These are phyloP conservation scores for Ceyx cyanopectus DNA, from an alignment of 2,113 vertebrate genomes.

Conservation along the genomic window DNA sequence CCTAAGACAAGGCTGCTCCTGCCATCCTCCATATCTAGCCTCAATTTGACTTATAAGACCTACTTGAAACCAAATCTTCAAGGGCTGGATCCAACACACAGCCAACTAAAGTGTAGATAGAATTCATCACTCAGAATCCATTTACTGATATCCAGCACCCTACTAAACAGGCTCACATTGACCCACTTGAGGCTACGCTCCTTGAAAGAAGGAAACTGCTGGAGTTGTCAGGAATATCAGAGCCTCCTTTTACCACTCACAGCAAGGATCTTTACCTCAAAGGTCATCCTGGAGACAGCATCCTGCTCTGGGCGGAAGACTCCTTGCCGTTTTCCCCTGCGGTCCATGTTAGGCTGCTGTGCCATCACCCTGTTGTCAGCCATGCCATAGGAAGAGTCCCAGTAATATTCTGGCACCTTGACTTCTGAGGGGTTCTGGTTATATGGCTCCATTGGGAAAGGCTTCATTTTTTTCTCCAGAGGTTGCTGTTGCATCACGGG, in stretches of 20 bases:
- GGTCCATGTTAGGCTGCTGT: constrained; percentile 80
- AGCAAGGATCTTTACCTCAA: constrained; percentile 83
- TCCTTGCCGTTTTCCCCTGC: constrained; percentile 86
- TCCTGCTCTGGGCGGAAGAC: constrained; percentile 90
- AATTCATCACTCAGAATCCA: neutral
- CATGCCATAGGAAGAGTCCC: constrained; percentile 89
- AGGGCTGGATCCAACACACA: neutral
- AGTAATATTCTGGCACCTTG: constrained; percentile 93
- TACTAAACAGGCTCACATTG: neutral
- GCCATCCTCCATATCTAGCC: neutral
- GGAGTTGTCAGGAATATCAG: neutral
- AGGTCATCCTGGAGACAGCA: constrained; percentile 83
- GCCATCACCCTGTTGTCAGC: constrained; percentile 82
- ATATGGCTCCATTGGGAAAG: constrained; percentile 89
- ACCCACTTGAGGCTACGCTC: neutral
- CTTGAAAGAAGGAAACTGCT: neutral
- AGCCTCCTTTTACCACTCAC: neutral
- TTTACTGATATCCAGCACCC: neutral
- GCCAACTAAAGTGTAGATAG: neutral
- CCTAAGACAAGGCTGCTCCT: neutral
- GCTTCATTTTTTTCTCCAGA: constrained; percentile 95
- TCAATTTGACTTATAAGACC: neutral
- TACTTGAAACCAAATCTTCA: neutral
- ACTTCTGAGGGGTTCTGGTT: constrained; percentile 86
- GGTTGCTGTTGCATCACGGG: constrained; percentile 85